A percentile compares a stretch with the other conserved stretches of the same genome.
Conservation (phyloP, 2,797 vertebrate genomes). For the Microctenopoma stevenorrisi region DNA sequence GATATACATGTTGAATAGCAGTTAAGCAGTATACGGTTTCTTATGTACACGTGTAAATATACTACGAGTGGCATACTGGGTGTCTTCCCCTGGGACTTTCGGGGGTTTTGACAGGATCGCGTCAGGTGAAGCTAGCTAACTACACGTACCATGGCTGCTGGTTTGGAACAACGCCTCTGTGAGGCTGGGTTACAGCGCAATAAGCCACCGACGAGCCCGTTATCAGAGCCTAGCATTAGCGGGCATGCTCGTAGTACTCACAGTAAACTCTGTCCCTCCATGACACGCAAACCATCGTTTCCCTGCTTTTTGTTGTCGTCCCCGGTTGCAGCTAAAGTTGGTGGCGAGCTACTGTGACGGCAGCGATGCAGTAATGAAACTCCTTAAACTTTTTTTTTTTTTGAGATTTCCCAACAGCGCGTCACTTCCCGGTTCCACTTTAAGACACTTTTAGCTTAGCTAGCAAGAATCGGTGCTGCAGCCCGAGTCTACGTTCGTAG, state of each 20-base stretch:
- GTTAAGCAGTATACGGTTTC: too few species aligned
- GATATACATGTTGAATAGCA: too few species aligned
- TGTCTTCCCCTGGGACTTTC: too few species aligned
- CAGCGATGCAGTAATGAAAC: neutral
- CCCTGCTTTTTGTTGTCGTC: neutral
- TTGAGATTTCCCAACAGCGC: constrained; percentile 42
- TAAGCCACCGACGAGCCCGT: neutral
- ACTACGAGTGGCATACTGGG: too few species aligned
- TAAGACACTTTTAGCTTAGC: constrained; percentile 36
- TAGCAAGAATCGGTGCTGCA: constrained; percentile 17
- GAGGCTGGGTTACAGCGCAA: neutral
- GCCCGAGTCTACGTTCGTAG: neutral
- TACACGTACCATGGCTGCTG: neutral
- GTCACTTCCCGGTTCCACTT: constrained; percentile 57
- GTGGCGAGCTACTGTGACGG: constrained; percentile 9
- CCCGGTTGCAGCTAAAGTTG: constrained; percentile 27
- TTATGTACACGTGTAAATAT: too few species aligned
- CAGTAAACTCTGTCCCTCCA: constrained; percentile 36
- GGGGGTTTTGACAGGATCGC: constrained; percentile 5
- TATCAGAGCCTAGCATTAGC: constrained; percentile 8
- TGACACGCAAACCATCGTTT: constrained; percentile 28
- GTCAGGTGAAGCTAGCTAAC: neutral
- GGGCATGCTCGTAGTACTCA: constrained; percentile 49
- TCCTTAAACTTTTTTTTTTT: constrained; percentile 21
- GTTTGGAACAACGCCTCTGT: neutral